A percentile compares a stretch with the other conserved stretches of the same genome.
These are phyloP conservation scores for Zaprionus lineosus DNA, from an alignment of 2,888 invertebrate genomes.

Conservation along the genomic window DNA sequence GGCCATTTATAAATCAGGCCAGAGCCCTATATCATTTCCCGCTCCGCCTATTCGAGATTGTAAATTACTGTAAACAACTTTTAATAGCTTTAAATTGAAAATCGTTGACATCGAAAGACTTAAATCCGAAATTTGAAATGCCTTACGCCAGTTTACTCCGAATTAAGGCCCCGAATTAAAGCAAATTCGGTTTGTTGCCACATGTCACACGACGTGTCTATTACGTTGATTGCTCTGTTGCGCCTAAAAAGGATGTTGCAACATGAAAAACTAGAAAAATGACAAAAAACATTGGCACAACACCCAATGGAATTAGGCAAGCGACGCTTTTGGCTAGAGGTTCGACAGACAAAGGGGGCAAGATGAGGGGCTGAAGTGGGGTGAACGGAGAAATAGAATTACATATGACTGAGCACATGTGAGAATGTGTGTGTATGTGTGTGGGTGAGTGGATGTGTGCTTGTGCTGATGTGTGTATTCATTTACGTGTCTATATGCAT, in stretches of 20 bases:
- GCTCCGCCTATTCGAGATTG: no score
- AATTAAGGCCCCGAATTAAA: no score
- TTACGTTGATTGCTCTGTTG: conserved; percentile 28
- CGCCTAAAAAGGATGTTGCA: conserved; percentile 16
- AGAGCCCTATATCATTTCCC: neutral
- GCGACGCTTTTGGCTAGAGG: conserved; percentile 30
- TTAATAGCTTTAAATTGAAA: neutral
- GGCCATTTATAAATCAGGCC: conserved; percentile 22
- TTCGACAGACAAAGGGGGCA: conserved; percentile 14
- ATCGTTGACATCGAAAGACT: neutral
- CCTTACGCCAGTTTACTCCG: no score
- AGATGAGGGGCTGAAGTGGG: conserved; percentile 8
- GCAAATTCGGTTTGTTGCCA: no score
- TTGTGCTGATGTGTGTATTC: neutral
- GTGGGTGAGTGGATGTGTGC: no score
- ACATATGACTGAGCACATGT: conserved; percentile 38
- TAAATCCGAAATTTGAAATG: no score
- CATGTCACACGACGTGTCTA: conserved; percentile 3
- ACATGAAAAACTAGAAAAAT: neutral
- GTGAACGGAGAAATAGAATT: conserved; percentile 6
- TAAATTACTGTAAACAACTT: neutral
- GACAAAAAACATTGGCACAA: conserved; percentile 9
- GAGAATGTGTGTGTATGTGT: no score
- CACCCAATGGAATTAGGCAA: conserved; percentile 28
- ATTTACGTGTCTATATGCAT: neutral